Evolutionary conservation across 2,888 invertebrate species (phyloP), one percentile per base, ranked within the genome.

Genomic region (Phengaris arion): DNA sequence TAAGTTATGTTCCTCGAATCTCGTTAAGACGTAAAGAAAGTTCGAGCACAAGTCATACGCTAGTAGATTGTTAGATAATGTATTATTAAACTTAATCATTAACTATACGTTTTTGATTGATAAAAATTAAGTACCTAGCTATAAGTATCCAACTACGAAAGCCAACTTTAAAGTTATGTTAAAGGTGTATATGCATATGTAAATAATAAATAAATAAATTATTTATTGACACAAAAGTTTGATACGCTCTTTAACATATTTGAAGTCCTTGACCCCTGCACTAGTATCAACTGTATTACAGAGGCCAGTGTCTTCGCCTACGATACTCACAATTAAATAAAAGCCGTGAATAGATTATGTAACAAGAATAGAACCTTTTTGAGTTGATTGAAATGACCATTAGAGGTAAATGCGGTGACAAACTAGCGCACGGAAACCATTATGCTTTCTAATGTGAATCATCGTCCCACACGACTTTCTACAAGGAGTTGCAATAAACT

Each of bases 381-480:
- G 35, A 64, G 35, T 59, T 64, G 64, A 35, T 64, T 64, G 45
- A 64, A 64, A 64, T 35, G 12, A 12, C 64, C 64, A 64, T 64
- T 64, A 64, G 13, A 64, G 64, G 64, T 64, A 64, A 64, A 64
- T 64, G 64, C 9, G 35, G 13, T 64, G 64, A 64, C 64, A 64
- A 64, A 45, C 35, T 64, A 45, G 35, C 64, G 64, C 22, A 59
- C 69, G 48, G 46, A 59, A 59, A 59, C 15, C 15, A 46, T 64
- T 15, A 69, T 59, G 59, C 69, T 69, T 69, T 69, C 69, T 69
- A 69, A 69, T 69, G n/a, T 69, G n/a, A 48, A 15, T 70, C 70
- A 48, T 2, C 70, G 22, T 51, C 15, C 22, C 70, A 22, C 51
- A 51, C 70, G 48, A 22, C 70, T 15, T 70, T 70, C 51, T 51